phyloP scores from a whole-genome alignment of 1,140 invertebrate genomes.

The Heterodera schachtii region DNA sequence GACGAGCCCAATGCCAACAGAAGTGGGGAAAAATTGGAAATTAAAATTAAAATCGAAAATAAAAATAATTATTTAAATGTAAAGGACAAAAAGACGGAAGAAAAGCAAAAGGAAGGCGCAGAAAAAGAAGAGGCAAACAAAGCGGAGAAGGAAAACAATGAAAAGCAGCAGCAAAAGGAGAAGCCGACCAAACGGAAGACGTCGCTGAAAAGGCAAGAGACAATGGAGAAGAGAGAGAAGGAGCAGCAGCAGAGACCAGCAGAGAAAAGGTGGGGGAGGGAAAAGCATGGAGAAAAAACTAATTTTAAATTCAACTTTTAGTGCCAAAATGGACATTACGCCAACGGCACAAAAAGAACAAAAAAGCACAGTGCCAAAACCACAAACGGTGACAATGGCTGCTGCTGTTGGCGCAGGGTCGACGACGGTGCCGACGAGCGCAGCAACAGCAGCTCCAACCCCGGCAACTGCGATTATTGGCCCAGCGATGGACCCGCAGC shows the following conservation, averaged over 20 bases:
- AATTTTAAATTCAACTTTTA: not conserved
- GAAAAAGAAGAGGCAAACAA: not conserved
- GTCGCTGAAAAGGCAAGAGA: slow-evolving; percentile 1
- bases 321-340: not conserved
- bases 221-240: not conserved
- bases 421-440: slow-evolving; percentile 27
- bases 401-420: not conserved
- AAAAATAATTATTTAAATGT: too few relatives aligned
- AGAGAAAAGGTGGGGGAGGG: not conserved
- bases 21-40: not conserved
- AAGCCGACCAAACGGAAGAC: slow-evolving; percentile 3
- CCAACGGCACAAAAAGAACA: not conserved
- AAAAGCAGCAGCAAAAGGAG: not conserved
- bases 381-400: not conserved
- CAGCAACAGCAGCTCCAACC: not conserved
- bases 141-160: not conserved
- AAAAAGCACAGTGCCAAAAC: not conserved
- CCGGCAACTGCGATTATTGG: not conserved
- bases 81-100: not conserved
- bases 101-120: not conserved
- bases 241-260: not conserved
- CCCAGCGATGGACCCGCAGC: slow-evolving; percentile 12
- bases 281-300: not conserved
- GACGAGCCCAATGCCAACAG: slow-evolving; percentile 16
- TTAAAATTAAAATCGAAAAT: not conserved